Conservation (phyloP, 2,888 invertebrate species). For the Eupithecia dodoneata region DNA sequence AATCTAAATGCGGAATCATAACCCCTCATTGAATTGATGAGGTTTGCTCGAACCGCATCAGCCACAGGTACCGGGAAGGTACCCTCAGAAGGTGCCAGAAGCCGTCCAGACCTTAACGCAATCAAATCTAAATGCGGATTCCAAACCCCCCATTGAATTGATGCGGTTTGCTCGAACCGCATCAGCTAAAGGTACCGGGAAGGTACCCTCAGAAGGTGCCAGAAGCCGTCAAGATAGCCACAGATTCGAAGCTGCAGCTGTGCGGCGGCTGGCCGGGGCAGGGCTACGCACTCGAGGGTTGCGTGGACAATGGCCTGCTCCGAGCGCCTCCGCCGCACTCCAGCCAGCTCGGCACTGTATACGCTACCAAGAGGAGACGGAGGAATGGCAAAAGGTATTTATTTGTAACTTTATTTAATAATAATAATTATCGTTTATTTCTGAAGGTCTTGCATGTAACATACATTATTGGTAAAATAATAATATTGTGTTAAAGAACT, state of each 20-base stretch:
- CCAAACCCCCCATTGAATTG: slow-evolving; percentile 5
- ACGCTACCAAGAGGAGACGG: slow-evolving; percentile 97
- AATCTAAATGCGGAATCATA: not conserved
- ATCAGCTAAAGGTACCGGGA: not conserved
- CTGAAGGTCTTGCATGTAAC: too few relatives aligned
- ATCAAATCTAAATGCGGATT: not conserved
- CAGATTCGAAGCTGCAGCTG: slow-evolving; percentile 77
- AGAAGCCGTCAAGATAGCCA: slow-evolving; percentile 78
- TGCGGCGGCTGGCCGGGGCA: slow-evolving; percentile 77
- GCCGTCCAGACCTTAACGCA: not conserved
- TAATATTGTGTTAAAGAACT: too few relatives aligned
- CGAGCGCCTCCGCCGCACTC: slow-evolving; percentile 90
- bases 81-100: slow-evolving; percentile 19
- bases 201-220: slow-evolving; percentile 21
- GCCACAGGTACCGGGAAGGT: not conserved
- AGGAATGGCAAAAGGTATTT: slow-evolving; percentile 97
- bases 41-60: slow-evolving; percentile 2
- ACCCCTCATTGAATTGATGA: slow-evolving; percentile 7
- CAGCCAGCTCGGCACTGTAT: slow-evolving; percentile 97
- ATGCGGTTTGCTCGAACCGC: slow-evolving; percentile 10
- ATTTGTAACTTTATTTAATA: not conserved
- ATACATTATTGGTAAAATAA: too few relatives aligned
- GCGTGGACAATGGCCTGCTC: slow-evolving; percentile 89
- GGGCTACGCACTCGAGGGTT: slow-evolving; percentile 86
- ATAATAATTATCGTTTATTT: too few relatives aligned